A percentile compares a stretch with the other conserved stretches of the same genome.
These are phyloP conservation scores for Fulmarus glacialis DNA, from an alignment of 2,113 vertebrate genomes.

Conservation along the genomic window DNA sequence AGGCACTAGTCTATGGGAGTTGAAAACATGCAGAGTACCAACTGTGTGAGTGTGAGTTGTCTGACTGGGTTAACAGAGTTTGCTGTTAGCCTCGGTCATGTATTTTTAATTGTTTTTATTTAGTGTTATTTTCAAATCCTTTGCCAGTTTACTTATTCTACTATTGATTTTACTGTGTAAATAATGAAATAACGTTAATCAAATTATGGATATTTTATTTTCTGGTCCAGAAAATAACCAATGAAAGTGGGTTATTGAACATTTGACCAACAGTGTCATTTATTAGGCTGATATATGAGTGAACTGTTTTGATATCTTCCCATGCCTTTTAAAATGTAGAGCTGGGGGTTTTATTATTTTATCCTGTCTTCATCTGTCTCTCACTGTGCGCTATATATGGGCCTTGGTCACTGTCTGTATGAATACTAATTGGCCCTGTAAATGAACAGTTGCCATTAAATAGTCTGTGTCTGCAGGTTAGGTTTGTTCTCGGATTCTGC, in stretches of 20 bases:
- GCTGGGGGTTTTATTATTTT: not conserved
- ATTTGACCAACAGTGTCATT: not conserved
- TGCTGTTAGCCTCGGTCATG: not conserved
- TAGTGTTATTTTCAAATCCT: not conserved
- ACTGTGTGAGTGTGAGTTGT: not conserved
- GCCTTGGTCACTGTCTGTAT: not conserved
- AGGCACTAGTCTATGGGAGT: not conserved
- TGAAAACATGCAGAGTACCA: not conserved
- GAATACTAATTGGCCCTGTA: too few relatives aligned
- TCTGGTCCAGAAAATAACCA: not conserved
- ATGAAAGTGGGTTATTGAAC: not conserved
- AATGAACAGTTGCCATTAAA: fast-evolving
- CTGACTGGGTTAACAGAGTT: not conserved
- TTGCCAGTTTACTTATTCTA: not conserved
- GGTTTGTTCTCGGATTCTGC: not conserved
- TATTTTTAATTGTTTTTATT: not conserved
- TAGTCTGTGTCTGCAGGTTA: not conserved
- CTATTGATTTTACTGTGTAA: not conserved
- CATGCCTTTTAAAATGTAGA: not conserved
- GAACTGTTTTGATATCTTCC: not conserved
- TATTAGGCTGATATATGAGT: not conserved
- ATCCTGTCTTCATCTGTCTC: not conserved
- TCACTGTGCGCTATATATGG: not conserved
- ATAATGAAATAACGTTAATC: not conserved
- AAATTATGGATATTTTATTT: not conserved